Percentiles rank a stretch among this genome's conserved stretches.
phyloP scores from a whole-genome alignment of 2,888 invertebrate species.

The Amitus sp. region DNA sequence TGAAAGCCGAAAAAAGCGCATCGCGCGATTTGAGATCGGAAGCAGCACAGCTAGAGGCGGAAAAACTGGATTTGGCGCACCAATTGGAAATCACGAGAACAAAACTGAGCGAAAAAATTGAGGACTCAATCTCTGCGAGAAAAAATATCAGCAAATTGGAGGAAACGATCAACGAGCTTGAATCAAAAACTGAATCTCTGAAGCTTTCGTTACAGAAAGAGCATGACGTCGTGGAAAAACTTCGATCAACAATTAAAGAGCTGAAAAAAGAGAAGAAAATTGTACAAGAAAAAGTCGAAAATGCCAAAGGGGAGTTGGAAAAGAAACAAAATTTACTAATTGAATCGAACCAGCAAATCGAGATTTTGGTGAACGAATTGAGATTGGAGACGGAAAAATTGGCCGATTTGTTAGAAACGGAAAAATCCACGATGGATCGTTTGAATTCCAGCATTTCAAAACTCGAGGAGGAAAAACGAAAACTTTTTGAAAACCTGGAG shows the following conservation, averaged over 20 bases:
- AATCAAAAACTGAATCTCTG: background rate
- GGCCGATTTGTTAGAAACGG: slow-evolving; percentile 4
- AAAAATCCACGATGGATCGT: slow-evolving; percentile 23
- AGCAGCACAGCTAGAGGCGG: background rate
- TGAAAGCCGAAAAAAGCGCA: slow-evolving; percentile 7
- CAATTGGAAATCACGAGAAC: background rate
- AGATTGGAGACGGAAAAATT: background rate
- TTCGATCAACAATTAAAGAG: slow-evolving; percentile 1
- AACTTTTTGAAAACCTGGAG: slow-evolving; percentile 20
- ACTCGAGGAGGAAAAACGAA: slow-evolving; percentile 10
- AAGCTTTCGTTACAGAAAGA: background rate
- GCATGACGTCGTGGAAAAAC: background rate
- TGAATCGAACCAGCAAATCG: too few species aligned
- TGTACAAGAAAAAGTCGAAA: slow-evolving; percentile 1
- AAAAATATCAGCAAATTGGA: background rate
- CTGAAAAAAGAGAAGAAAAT: slow-evolving; percentile 16
- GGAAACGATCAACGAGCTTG: background rate
- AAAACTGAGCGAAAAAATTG: background rate
- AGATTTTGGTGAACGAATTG: too few species aligned
- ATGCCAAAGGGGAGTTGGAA: slow-evolving; percentile 13
- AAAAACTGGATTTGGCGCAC: slow-evolving; percentile 1
- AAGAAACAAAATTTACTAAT: too few species aligned
- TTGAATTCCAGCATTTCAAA: slow-evolving; percentile 18
- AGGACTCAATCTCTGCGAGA: background rate
- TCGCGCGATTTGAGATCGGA: slow-evolving; percentile 3